Base-by-base conservation (phyloP, 2,797 vertebrate species). In the Megaceryle alcyon region DNA sequence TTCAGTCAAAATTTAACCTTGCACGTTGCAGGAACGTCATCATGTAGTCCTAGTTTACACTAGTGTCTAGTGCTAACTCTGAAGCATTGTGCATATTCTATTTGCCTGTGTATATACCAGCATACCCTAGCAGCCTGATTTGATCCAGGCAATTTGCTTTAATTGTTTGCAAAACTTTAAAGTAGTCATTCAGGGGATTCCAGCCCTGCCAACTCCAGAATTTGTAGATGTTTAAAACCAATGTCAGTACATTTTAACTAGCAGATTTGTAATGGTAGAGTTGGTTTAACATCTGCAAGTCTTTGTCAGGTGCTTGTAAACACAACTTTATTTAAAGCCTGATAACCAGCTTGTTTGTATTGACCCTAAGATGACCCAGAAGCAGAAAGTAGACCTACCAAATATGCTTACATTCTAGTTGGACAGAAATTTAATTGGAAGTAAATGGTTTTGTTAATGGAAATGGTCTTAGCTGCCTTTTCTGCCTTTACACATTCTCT, bases 251-350 rank as follows among this genome's bases (percentile, higher is more conserved):
- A 35, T 75, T 92, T 91, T 78, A 91, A 85, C 90, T 71, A 56
- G 54, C 1, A 7, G 64, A 75, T 93, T 85, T 92, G 73, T 90
- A 79, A 53, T 59, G 39, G 9, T 82, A 48, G 23, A 7, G 8
- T 84, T 75, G 72, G 41, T 91, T 94, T 95, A 63, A 85, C 65
- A 80, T 94, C 66, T 96, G 88, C 77, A 93, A 89, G 54, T 82
- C 79, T 92, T 91, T 69, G 71, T 92, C 79, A 75, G 71, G 64
- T 57, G 14, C 53, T 95, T 89, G 61, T 94, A 94, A 94, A 95
- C 57, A 71, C 81, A 54, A 73, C 44, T 86, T 48, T 94, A 70
- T 91, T 85, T 94, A 93, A 96, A 93, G 35, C 88, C 48, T 1
- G 1, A 11, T 93, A 72, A 89, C 76, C 61, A 86, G 46, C 43